These are phyloP conservation scores for Glossophaga mutica DNA, from an alignment of 2,797 vertebrate species.

Conservation along the genomic window DNA sequence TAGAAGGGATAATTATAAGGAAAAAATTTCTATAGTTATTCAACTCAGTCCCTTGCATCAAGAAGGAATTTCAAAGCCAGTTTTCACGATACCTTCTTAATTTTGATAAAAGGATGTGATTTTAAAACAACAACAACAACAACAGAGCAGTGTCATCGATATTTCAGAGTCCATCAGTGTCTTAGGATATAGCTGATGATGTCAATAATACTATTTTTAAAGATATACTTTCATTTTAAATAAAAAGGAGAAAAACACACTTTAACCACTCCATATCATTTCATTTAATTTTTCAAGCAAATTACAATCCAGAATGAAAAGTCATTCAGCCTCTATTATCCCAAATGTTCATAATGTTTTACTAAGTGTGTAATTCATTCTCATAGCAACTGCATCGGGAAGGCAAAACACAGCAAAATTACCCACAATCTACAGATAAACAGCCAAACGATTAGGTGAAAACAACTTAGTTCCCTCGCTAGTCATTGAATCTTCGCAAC, in stretches of 20 bases:
- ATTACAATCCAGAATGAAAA: constrained; percentile 29
- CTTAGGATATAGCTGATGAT: neutral
- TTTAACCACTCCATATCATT: neutral
- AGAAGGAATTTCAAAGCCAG: neutral
- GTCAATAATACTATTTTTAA: neutral
- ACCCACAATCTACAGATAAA: constrained; percentile 20
- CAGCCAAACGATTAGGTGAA: neutral
- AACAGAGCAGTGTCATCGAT: neutral
- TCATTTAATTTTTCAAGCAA: constrained; percentile 44
- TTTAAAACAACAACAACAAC: neutral
- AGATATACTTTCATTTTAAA: neutral
- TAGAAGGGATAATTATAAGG: neutral
- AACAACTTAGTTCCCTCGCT: neutral
- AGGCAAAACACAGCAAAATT: constrained; percentile 1
- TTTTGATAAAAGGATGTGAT: neutral
- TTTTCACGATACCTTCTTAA: neutral
- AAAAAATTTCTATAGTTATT: constrained; percentile 18
- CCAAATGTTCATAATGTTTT: constrained; percentile 7
- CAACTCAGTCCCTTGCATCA: neutral
- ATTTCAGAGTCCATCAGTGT: neutral
- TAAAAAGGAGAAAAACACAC: neutral
- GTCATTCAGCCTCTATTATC: constrained; percentile 9
- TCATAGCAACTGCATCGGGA: neutral
- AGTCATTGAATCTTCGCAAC: neutral
- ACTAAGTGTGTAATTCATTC: neutral